A percentile compares a stretch with the other conserved stretches of the same genome.
phyloP scores from a whole-genome alignment of 2,113 vertebrate species.

The Sitta europaea region DNA sequence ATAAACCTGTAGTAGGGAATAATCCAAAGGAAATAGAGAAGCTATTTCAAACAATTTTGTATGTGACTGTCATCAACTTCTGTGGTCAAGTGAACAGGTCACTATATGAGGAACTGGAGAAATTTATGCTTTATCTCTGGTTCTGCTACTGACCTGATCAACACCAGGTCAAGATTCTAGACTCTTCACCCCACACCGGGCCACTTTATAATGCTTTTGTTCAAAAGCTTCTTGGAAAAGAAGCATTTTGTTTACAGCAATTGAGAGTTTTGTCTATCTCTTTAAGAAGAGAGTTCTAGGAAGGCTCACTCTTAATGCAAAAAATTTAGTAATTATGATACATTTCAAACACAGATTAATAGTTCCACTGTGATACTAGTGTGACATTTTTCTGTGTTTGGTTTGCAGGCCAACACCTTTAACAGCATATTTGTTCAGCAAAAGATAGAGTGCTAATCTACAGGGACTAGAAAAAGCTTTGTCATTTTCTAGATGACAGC shows the following conservation, averaged over 20 bases:
- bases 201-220: not conserved
- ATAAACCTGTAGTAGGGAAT: not conserved
- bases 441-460: constrained; percentile 69
- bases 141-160: not conserved
- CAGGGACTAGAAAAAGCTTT: constrained; percentile 71
- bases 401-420: constrained; percentile 61
- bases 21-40: not conserved
- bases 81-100: not conserved
- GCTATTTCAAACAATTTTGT: not conserved
- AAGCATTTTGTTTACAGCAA: not conserved
- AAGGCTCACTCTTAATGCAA: not conserved
- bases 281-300: not conserved
- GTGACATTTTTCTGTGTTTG: constrained; percentile 43
- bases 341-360: constrained; percentile 1
- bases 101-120: not conserved
- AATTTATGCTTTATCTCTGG: not conserved
- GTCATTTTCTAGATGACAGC: constrained; percentile 78
- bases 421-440: constrained; percentile 60
- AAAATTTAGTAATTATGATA: not conserved
- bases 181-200: rapidly evolving
- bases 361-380: not conserved
- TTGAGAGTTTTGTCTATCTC: not conserved
- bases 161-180: not conserved
- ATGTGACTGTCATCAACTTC: not conserved
- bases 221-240: not conserved